These are phyloP conservation scores for Sebastolobus altivelis DNA, from an alignment of 2,797 vertebrate genomes.

Conservation along the genomic window DNA sequence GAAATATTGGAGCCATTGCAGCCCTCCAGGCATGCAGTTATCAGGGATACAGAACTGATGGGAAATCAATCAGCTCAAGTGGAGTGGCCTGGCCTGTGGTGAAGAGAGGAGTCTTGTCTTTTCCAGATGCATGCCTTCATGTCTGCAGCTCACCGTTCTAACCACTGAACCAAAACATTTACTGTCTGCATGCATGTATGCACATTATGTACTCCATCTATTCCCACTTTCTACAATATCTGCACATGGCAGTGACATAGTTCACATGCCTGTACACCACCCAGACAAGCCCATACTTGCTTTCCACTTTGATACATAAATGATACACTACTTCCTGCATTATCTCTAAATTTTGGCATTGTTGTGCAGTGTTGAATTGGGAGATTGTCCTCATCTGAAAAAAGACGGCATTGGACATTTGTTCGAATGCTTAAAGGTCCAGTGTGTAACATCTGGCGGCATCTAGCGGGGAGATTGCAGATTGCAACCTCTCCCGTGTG, in stretches of 20 bases:
- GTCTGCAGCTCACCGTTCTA: constrained; percentile 32
- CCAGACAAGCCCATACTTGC: not conserved
- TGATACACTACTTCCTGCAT: not conserved
- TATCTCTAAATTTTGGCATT: not conserved
- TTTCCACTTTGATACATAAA: not conserved
- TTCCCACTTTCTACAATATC: not conserved
- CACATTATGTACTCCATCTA: not conserved
- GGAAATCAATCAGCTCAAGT: constrained; percentile 85
- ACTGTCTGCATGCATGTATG: not conserved
- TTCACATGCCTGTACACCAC: not conserved
- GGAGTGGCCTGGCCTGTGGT: constrained; percentile 68
- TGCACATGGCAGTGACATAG: not conserved
- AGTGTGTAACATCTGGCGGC: too few relatives aligned
- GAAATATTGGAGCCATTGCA: constrained; percentile 79
- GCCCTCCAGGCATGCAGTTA: constrained; percentile 81
- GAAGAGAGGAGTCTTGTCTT: constrained; percentile 55
- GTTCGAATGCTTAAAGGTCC: not conserved
- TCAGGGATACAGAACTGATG: constrained; percentile 82
- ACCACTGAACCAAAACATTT: constrained; percentile 11
- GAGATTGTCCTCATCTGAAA: not conserved
- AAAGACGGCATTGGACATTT: not conserved
- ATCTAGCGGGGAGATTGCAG: too few relatives aligned
- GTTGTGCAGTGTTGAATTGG: not conserved
- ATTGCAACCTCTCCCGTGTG: too few relatives aligned
- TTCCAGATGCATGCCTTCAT: constrained; percentile 43